Base-by-base conservation (phyloP, 2,113 vertebrate species). In the Elachura formosa region DNA sequence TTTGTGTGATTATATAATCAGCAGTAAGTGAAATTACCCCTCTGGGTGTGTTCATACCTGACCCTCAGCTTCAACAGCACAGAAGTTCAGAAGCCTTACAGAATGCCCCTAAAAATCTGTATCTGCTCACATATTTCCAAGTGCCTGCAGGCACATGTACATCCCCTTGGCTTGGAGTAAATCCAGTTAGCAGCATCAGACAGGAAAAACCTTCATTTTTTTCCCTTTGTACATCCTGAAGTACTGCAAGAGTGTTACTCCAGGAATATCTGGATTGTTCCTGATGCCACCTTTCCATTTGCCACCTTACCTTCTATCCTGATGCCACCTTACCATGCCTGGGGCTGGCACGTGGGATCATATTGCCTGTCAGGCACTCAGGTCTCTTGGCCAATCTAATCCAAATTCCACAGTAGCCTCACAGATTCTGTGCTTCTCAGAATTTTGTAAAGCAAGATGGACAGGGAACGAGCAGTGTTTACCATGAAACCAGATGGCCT, bases 361-460 rank as follows among this genome's bases (percentile, higher is more conserved):
- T 36, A 33, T 38, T 79, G 56, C 45, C 63, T 41, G 56, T 26
- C 51, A 43, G 38, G 26, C 51, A 45, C 19, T n/a, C 5, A 3
- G 16, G 11, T 33, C 45, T 41, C 34, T 41, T 54, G 43, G 8
- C 20, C 40, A n/a, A 0, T 9, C 45, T 51, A 5, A 26, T 7
- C 20, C 40, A 55, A 45, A 80, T 45, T 59, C 2, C 0, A 5
- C 26, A 21, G 20, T 12, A n/a, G 38, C 52, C 48, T 72, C 34
- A 28, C 52, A 41, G 58, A 36, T 12, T 38, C 23, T 0, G 1
- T 22, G 23, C 43, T 11, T 10, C 17, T 49, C 2, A 1, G 64
- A n/a, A 55, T 64, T n/a, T 9, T 40, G 54, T 49, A 62, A n/a
- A 72, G 63, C 0, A 0, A 16, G 11, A 1, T 8, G 8, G 33